phyloP scores from a whole-genome alignment of 2,113 vertebrate genomes.

The Chauna torquata region DNA sequence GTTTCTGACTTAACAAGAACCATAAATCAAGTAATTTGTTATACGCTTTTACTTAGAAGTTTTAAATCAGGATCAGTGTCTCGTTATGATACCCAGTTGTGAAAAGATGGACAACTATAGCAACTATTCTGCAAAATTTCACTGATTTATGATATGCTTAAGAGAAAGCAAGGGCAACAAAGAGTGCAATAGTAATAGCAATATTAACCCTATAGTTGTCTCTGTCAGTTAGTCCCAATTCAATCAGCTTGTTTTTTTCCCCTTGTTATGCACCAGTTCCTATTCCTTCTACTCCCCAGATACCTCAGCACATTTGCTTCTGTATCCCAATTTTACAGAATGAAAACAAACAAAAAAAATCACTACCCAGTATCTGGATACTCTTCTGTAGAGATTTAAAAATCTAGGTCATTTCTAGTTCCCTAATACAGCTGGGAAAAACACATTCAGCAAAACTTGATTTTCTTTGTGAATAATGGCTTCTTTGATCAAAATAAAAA shows the following conservation, averaged over 20 bases:
- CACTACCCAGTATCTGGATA: not conserved
- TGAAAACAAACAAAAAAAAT: not conserved
- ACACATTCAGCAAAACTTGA: not conserved
- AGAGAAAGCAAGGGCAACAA: not conserved
- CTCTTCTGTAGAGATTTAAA: not conserved
- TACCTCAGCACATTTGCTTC: not conserved
- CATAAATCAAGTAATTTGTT: not conserved
- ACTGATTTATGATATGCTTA: not conserved
- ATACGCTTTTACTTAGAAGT: not conserved
- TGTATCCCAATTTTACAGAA: not conserved
- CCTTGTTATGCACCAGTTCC: not conserved
- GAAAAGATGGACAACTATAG: not conserved
- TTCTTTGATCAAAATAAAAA: not conserved
- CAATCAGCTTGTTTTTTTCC: not conserved
- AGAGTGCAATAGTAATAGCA: not conserved
- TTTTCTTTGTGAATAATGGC: not conserved
- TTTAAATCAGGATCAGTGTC: not conserved
- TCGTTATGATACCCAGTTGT: not conserved
- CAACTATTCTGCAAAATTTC: not conserved
- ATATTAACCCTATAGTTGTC: not conserved
- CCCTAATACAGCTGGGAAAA: not conserved
- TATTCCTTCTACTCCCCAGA: not conserved
- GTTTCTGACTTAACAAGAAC: not conserved
- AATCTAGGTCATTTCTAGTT: not conserved
- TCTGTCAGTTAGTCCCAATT: not conserved